Evolutionary conservation across 2,113 vertebrate species (phyloP).

Genomic region (Phyllostomus hastatus): DNA sequence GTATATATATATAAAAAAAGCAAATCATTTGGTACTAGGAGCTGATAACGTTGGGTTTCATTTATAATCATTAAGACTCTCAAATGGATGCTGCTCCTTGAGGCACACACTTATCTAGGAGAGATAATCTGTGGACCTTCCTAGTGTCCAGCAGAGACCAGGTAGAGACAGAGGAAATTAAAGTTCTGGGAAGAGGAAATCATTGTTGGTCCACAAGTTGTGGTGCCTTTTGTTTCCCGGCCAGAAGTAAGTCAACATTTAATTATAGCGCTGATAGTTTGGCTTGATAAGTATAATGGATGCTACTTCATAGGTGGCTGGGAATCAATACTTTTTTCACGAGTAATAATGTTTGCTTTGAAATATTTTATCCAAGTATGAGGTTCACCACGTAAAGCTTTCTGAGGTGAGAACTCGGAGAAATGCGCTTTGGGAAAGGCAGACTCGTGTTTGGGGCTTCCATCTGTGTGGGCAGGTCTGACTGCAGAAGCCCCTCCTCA

Average conservation of each 20-base stretch:
- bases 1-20: background rate
- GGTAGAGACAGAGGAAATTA: constrained; percentile 74
- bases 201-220: constrained; percentile 46
- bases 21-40: background rate
- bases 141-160: constrained; percentile 44
- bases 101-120: background rate
- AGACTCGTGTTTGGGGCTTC: background rate
- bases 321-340: background rate
- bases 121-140: constrained; percentile 21
- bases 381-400: background rate
- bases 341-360: constrained; percentile 43
- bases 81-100: background rate
- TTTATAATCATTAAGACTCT: constrained; percentile 57
- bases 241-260: constrained; percentile 49
- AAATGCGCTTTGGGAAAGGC: background rate
- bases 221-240: background rate
- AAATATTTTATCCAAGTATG: constrained; percentile 34
- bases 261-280: constrained; percentile 49
- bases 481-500: background rate
- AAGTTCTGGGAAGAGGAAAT: constrained; percentile 69
- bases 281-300: constrained; percentile 35
- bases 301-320: constrained; percentile 1
- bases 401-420: background rate
- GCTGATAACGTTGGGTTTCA: constrained; percentile 29
- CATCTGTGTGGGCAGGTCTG: background rate